phyloP scores from a whole-genome alignment of 2,113 vertebrate genomes.

The Cebidichthys violaceus region DNA sequence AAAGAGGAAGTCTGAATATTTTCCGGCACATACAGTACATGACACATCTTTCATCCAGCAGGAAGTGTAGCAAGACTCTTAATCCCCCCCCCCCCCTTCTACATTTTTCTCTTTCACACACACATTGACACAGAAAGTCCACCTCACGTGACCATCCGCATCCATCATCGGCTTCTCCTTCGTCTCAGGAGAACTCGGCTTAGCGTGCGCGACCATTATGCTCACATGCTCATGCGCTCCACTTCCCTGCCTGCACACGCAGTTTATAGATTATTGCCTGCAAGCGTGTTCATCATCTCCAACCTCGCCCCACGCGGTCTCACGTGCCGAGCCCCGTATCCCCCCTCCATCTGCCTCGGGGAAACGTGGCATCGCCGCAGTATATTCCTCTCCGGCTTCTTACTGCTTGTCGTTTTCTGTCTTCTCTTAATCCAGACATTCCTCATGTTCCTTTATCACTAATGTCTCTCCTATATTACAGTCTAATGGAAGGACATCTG shows the following conservation, averaged over 20 bases:
- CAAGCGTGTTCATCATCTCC: conserved; percentile 41
- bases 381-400: conserved; percentile 13
- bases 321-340: conserved; percentile 45
- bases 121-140: neutral
- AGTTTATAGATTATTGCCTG: conserved; percentile 58
- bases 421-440: neutral
- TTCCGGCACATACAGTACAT: neutral
- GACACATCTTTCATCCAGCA: neutral
- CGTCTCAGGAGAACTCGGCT: conserved; percentile 32
- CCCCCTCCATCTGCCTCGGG: conserved; percentile 10
- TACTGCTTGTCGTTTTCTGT: neutral
- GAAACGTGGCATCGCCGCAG: conserved; percentile 21
- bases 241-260: conserved; percentile 39
- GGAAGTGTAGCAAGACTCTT: neutral
- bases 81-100: conserved; percentile 14
- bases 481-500: neutral
- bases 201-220: conserved; percentile 24
- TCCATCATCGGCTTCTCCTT: conserved; percentile 20
- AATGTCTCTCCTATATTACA: neutral
- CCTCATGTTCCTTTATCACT: neutral
- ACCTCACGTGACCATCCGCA: conserved; percentile 47
- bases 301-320: conserved; percentile 32
- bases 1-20: too few species aligned
- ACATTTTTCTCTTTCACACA: neutral
- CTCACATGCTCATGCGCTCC: conserved; percentile 59